These are phyloP conservation scores for Aplysina aerophoba DNA, from an alignment of 37 sponge, comb jelly and placozoan genomes.

Conservation along the genomic window DNA sequence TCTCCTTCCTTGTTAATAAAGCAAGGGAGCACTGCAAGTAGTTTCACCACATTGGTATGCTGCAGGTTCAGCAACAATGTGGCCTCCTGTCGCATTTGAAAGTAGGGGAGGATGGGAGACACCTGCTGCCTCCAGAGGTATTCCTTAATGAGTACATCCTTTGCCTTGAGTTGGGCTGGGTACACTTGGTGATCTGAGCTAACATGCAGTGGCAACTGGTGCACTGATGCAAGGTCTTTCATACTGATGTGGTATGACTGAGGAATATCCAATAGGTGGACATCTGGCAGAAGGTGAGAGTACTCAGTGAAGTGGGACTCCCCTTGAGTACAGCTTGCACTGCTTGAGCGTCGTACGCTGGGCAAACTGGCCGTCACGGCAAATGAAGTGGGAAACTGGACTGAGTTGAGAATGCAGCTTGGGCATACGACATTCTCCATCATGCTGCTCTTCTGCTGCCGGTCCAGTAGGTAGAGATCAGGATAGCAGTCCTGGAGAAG, in stretches of 20 bases:
- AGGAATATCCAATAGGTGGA: slow-evolving; percentile 16
- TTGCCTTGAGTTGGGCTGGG: not conserved
- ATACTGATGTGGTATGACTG: not conserved
- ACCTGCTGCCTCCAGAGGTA: slow-evolving; percentile 8
- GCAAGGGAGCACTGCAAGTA: slow-evolving; percentile 55
- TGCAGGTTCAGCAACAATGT: slow-evolving; percentile 51
- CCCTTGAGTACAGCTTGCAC: not conserved
- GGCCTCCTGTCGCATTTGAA: slow-evolving; percentile 59
- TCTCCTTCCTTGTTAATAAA: not conserved
- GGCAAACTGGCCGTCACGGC: not conserved
- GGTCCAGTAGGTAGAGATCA: slow-evolving; percentile 55
- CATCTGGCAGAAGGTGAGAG: slow-evolving; percentile 16
- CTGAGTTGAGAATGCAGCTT: not conserved
- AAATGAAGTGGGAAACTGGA: not conserved
- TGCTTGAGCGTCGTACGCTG: not conserved
- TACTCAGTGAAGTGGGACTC: slow-evolving; percentile 12
- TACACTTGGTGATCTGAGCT: slow-evolving; percentile 11
- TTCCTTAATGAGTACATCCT: slow-evolving; percentile 22
- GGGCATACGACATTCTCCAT: slow-evolving; percentile 21
- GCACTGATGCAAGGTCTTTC: not conserved
- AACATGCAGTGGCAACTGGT: not conserved
- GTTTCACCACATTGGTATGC: slow-evolving; percentile 69
- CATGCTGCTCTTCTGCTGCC: not conserved
- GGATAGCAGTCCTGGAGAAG: slow-evolving; percentile 76
- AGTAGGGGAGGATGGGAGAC: slow-evolving; percentile 54